A percentile compares a stretch with the other conserved stretches of the same genome.
Evolutionary conservation across 2,113 vertebrate species (phyloP).

Genomic region (Buteo buteo): DNA sequence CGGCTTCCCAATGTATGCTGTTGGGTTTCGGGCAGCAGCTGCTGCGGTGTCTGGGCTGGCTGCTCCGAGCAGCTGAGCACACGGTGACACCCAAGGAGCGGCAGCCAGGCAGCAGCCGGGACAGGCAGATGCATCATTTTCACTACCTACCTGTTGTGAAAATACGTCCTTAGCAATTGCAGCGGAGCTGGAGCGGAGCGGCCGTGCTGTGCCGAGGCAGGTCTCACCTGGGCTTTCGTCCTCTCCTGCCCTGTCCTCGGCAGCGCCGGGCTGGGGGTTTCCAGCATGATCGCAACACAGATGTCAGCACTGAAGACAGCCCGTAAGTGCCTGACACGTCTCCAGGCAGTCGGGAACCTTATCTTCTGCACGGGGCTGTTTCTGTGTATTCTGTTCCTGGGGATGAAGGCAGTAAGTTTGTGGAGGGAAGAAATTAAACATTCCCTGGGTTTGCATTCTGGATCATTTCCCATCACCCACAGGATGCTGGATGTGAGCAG

Average conservation of each 20-base stretch:
- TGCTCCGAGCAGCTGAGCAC: neutral
- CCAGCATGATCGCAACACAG: fast-evolving
- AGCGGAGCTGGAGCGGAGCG: neutral
- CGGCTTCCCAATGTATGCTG: fast-evolving
- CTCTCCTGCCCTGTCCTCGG: neutral
- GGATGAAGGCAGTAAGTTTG: neutral
- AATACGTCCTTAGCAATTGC: neutral
- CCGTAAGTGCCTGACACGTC: fast-evolving
- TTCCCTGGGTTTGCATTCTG: neutral
- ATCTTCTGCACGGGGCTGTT: fast-evolving
- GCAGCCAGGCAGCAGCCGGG: neutral
- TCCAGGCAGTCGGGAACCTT: neutral
- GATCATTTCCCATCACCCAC: neutral
- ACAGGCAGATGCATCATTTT: neutral
- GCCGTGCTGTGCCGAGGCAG: neutral
- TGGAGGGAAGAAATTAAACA: neutral
- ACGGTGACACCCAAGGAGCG: neutral
- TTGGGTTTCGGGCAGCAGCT: neutral
- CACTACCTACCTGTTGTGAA: neutral
- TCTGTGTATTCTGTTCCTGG: neutral
- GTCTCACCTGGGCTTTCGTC: neutral
- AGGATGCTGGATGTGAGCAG: neutral
- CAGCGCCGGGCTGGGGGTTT: fast-evolving
- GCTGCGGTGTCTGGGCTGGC: neutral
- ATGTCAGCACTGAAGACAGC: neutral